Evolutionary conservation across 2,113 vertebrate species (phyloP).

Genomic region (Azemiops feae): DNA sequence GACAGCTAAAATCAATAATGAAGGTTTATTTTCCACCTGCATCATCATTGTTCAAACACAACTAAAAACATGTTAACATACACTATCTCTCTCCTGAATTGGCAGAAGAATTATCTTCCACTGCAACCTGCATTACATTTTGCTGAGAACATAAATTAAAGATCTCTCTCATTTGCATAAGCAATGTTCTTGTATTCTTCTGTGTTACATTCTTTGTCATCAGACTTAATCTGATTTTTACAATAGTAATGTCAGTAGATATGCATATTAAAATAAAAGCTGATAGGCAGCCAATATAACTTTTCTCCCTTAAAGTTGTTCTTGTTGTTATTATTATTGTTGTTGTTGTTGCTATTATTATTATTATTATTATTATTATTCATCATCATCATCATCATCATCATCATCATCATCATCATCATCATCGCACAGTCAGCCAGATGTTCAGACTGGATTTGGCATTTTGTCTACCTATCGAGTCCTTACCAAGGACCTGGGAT

Average conservation of each 20-base stretch:
- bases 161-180: constrained; percentile 33
- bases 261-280: not conserved
- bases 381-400: no score
- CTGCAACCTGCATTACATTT: constrained; percentile 15
- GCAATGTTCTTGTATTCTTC: constrained; percentile 26
- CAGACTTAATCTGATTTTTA: not conserved
- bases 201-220: not conserved
- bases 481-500: no score
- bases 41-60: constrained; percentile 22
- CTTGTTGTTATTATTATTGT: not conserved
- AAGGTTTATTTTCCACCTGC: constrained; percentile 24
- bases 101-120: constrained; percentile 45
- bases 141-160: constrained; percentile 37
- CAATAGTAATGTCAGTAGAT: not conserved
- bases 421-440: no score
- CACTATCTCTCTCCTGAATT: constrained; percentile 51
- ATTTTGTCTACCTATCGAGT: no score
- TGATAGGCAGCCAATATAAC: not conserved
- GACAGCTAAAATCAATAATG: constrained; percentile 26
- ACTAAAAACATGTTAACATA: constrained; percentile 19
- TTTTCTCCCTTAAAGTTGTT: not conserved
- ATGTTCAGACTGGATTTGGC: no score
- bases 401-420: no score
- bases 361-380: no score
- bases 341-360: no score